Evolutionary conservation across 2,113 vertebrate genomes (phyloP), one percentile per base, ranked within the genome.

Genomic region (Zapus hudsonius): DNA sequence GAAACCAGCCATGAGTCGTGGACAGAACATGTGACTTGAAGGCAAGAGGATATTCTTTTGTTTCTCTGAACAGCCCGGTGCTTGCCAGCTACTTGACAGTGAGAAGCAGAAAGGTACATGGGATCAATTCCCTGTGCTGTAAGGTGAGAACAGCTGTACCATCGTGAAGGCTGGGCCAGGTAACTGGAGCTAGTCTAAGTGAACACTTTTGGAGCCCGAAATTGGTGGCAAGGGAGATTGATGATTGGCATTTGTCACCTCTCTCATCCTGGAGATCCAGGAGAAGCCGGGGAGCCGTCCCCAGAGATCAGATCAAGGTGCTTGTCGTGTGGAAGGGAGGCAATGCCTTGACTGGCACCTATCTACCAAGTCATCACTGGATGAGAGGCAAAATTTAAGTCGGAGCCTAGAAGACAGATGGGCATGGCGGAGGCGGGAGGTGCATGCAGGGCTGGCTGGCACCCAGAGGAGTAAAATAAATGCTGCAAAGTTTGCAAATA

Each of bases 101-200:
- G 0, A 3, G 47, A 69, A 16, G 42, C 16, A n/a, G 33, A 7
- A 31, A 36, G 15, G 7, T 1, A 3, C 0, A 3, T 12, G 4
- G 29, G 4, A 27, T 47, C 73, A 15, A 0, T 17, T 61, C 38
- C 74, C 22, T 72, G 66, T 38, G 57, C 55, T 57, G 7, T 7
- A 33, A 31, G 38, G 1, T 47, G 55, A 2, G 36, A 57, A 2
- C 20, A 25, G 1, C 0, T 1, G 2, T 2, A 1, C 7, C 23
- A 1, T 2, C 23, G 15, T 4, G 22, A 15, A 10, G 20, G 2
- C 66, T 6, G 38, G 33, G 22, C 9, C 4, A 40, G 20, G 25
- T 20, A 2, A 9, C 0, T 7, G 19, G 12, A 52, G 42, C 22
- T 3, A 0, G 2, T 0, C 2, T 2, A 0, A 0, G 0, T 17